These are phyloP conservation scores for Podocnemis expansa DNA, from an alignment of 2,113 vertebrate species.

Conservation along the genomic window DNA sequence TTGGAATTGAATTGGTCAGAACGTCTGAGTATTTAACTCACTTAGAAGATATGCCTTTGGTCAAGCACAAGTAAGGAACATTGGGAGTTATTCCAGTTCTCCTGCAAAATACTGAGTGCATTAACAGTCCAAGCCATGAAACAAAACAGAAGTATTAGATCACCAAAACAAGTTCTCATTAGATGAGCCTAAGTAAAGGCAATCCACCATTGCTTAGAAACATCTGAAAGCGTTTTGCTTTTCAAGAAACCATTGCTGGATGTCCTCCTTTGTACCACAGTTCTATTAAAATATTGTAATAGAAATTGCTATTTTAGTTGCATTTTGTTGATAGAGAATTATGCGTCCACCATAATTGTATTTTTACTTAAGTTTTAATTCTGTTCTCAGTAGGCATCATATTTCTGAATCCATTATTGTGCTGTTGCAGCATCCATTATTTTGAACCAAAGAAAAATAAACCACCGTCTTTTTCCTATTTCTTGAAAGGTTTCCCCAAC, in stretches of 20 bases:
- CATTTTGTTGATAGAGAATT: background rate
- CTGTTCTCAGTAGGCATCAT: background rate
- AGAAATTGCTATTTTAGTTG: background rate
- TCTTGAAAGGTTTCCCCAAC: conserved; percentile 67
- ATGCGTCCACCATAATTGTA: background rate
- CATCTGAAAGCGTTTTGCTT: background rate
- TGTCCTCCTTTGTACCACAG: background rate
- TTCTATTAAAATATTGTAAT: background rate
- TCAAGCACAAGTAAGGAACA: background rate
- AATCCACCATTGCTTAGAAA: background rate
- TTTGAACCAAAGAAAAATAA: background rate
- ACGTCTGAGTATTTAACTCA: background rate
- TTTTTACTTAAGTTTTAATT: background rate
- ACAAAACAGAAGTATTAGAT: background rate
- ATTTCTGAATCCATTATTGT: background rate
- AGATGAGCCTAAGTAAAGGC: background rate
- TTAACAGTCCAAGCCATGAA: background rate
- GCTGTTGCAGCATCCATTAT: background rate
- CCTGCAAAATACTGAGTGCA: background rate
- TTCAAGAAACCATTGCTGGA: background rate
- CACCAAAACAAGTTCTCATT: background rate
- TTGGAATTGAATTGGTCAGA: background rate
- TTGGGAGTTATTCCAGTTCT: background rate
- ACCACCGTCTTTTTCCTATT: rapidly evolving
- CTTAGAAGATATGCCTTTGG: background rate